Evolutionary conservation across 2,888 invertebrate species (phyloP), one percentile per base, ranked within the genome.

Genomic region (Andrena fulva): DNA sequence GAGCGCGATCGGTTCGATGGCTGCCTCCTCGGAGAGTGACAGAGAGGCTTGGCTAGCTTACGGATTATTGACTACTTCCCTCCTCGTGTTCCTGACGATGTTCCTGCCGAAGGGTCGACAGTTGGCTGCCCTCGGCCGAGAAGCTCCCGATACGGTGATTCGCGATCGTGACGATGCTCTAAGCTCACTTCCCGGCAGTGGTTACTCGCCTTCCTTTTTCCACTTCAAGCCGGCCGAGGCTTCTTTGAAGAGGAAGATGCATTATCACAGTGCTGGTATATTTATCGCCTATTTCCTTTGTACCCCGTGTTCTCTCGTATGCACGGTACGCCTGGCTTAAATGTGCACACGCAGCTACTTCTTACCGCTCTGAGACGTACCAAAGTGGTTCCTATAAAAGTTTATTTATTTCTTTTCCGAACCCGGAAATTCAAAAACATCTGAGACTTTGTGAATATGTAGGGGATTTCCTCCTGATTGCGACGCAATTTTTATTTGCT

Each of bases 21-120:
- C 91, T 7, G 92, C 93, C 0, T 81, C 85, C 12, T 95, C 96
- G 79, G 97, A 98, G 91, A 95, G 96, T 85, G 97, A 97, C 92
- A 96, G 97, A 88, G 98, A 98, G 94, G 98, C 98, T 16, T 98
- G 98, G 94, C 95, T 98, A 73, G 98, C 98, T 29, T 98, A 98
- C 90, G 99, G 99, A 0, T 95, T 99, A 87, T 96, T 98, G 64
- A 96, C 97, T 74, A 98, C 97, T 20, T 97, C 98, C 85, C 96
- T 97, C 12, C 96, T 98, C 63, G 97, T 98, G 71, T 98, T 99
- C 94, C 96, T 98, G 89, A 96, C 98, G 77, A 98, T 99, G 98
- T 99, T 99, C 94, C 97, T 98, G 94, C 97, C 98, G 48, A 98
- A 97, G 95, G 98, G 98, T 42, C 95, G 98, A 56, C 98, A 99